Evolutionary conservation across 92 coral and sea anemone genomes (phyloP).

Genomic region (Virgularia gustaviana): DNA sequence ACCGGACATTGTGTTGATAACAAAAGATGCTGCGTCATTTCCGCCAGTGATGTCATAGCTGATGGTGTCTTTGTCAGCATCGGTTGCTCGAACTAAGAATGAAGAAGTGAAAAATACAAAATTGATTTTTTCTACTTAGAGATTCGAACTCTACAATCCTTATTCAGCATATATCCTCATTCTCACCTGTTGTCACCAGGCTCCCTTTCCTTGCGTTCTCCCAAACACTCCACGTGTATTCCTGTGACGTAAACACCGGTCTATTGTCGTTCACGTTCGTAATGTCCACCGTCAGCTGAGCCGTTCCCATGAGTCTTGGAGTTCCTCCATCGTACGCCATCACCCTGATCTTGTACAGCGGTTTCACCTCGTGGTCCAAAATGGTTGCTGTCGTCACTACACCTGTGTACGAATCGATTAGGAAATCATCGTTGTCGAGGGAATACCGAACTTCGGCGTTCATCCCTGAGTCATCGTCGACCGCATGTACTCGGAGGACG

Average conservation of each 20-base stretch:
- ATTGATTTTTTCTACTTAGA: neutral
- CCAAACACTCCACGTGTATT: conserved; percentile 63
- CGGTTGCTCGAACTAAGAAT: conserved; percentile 85
- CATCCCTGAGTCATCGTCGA: conserved; percentile 84
- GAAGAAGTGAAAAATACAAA: neutral
- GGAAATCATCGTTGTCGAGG: conserved; percentile 56
- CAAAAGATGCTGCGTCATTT: conserved; percentile 74
- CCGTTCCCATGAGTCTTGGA: conserved; percentile 69
- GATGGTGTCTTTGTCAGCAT: conserved; percentile 72
- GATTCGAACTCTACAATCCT: neutral
- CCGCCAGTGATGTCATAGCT: conserved; percentile 78
- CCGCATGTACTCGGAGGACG: conserved; percentile 76
- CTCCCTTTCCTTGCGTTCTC: conserved; percentile 81
- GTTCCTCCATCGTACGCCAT: conserved; percentile 81
- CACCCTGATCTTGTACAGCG: conserved; percentile 63
- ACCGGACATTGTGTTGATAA: conserved; percentile 73
- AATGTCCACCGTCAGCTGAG: conserved; percentile 67
- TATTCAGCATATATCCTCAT: neutral
- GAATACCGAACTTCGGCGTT: conserved; percentile 73
- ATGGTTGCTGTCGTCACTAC: conserved; percentile 61
- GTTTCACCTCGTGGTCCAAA: conserved; percentile 68
- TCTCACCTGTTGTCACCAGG: conserved; percentile 82
- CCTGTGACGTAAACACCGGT: conserved; percentile 69
- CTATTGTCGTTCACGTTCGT: conserved; percentile 84
- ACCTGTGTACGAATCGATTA: conserved; percentile 82